These are phyloP conservation scores for Hypocryptadius cinnamomeus DNA, from an alignment of 2,113 vertebrate species.

Conservation along the genomic window DNA sequence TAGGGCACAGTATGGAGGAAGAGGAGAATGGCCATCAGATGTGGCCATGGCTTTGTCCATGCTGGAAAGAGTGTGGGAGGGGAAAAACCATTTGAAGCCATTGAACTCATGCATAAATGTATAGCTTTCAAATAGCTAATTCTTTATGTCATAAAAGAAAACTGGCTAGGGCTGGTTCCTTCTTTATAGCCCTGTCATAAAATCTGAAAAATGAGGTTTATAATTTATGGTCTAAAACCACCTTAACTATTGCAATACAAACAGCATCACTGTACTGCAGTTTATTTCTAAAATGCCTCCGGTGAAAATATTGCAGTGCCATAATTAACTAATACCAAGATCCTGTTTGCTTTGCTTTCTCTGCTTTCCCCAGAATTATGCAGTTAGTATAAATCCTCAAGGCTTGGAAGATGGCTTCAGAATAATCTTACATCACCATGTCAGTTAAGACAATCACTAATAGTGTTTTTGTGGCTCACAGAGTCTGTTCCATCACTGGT, in stretches of 20 bases:
- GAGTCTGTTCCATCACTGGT: neutral
- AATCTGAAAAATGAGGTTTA: constrained; percentile 39
- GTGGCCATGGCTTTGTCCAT: neutral
- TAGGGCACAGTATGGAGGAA: neutral
- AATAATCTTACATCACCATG: neutral
- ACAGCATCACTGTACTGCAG: constrained; percentile 53
- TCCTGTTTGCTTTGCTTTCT: constrained; percentile 47
- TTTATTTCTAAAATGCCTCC: constrained; percentile 55
- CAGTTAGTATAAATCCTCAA: constrained; percentile 25
- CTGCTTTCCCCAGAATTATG: constrained; percentile 17
- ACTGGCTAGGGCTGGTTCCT: constrained; percentile 18
- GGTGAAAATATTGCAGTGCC: constrained; percentile 59
- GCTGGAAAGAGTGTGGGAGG: neutral
- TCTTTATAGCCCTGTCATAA: constrained; percentile 36
- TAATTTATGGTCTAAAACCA: constrained; percentile 49
- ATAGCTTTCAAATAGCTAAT: constrained; percentile 47
- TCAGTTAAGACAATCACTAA: neutral
- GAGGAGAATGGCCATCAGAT: neutral
- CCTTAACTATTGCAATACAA: constrained; percentile 66
- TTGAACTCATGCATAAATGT: constrained; percentile 40
- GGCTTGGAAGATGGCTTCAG: constrained; percentile 52
- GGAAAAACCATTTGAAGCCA: neutral
- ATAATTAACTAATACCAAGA: constrained; percentile 68
- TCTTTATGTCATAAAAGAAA: constrained; percentile 50
- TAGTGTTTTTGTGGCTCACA: neutral